A percentile compares a stretch with the other conserved stretches of the same genome.
phyloP scores from a whole-genome alignment of 2,797 vertebrate genomes.

The Prunella strophiata region DNA sequence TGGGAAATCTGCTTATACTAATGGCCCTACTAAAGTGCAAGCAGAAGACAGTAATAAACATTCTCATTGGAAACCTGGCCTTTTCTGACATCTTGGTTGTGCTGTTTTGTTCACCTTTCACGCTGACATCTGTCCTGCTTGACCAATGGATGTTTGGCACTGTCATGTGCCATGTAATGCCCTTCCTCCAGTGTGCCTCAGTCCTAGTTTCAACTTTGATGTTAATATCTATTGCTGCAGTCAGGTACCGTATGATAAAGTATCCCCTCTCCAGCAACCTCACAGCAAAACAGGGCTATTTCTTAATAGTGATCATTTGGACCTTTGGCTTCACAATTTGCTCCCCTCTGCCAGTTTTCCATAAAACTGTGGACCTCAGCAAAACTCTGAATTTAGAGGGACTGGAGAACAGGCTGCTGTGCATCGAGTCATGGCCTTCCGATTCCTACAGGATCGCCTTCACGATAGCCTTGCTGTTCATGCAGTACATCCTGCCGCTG shows the following conservation, averaged over 20 bases:
- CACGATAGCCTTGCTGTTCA: slow-evolving; percentile 78
- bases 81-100: slow-evolving; percentile 86
- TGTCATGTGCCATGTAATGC: slow-evolving; percentile 82
- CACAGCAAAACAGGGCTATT: slow-evolving; percentile 80
- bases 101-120: slow-evolving; percentile 84
- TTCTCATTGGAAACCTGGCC: slow-evolving; percentile 83
- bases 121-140: slow-evolving; percentile 79
- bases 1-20: slow-evolving; percentile 82
- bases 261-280: slow-evolving; percentile 80
- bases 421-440: slow-evolving; percentile 82
- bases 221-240: slow-evolving; percentile 83
- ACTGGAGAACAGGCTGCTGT: slow-evolving; percentile 78
- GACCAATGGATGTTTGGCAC: slow-evolving; percentile 85
- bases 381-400: slow-evolving; percentile 75
- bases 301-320: slow-evolving; percentile 78
- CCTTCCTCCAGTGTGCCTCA: slow-evolving; percentile 82
- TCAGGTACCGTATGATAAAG: slow-evolving; percentile 84
- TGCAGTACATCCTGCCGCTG: slow-evolving; percentile 83
- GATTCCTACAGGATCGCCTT: slow-evolving; percentile 82
- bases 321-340: slow-evolving; percentile 79
- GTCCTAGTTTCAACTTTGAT: slow-evolving; percentile 84
- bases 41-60: slow-evolving; percentile 82
- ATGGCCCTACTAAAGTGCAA: slow-evolving; percentile 76
- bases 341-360: slow-evolving; percentile 82
- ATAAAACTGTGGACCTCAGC: slow-evolving; percentile 79